Conservation (phyloP, 2,113 vertebrate species). For the Vireo altiloquus region DNA sequence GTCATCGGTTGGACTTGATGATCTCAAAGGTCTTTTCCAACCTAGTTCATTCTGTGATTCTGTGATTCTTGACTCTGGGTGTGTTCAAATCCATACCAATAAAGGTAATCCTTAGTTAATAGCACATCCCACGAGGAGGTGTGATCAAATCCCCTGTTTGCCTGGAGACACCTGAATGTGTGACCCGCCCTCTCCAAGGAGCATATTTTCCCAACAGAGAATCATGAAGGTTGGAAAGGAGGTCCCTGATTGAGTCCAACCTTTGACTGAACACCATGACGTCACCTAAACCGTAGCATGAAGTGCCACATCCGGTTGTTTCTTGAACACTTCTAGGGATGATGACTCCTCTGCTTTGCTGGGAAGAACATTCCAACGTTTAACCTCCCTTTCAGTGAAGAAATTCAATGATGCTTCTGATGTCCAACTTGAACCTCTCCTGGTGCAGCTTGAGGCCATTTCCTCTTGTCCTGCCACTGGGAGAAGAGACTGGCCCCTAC, state of each 20-base stretch:
- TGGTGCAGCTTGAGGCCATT: not conserved
- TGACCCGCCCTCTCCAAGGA: fast-evolving
- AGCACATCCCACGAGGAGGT: not conserved
- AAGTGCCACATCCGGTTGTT: not conserved
- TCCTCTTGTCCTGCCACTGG: not conserved
- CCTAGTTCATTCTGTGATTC: not conserved
- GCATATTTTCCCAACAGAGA: not conserved
- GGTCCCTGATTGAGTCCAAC: fast-evolving
- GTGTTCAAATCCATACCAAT: not conserved
- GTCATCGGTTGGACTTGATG: not conserved
- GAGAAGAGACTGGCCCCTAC: not conserved
- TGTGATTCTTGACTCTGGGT: not conserved
- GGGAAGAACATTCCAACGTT: not conserved
- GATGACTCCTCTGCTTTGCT: not conserved
- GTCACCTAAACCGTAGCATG: not conserved
- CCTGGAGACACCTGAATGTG: not conserved
- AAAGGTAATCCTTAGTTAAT: not conserved
- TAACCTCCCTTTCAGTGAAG: not conserved
- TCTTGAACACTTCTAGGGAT: not conserved
- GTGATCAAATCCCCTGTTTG: not conserved
- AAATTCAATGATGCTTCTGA: not conserved
- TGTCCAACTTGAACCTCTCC: not conserved
- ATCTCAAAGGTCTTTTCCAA: not conserved
- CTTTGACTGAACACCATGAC: not conserved
- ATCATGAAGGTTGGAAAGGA: not conserved